A percentile compares a stretch with the other conserved stretches of the same genome.
These are phyloP conservation scores for Moxostoma hubbsi DNA, from an alignment of 2,797 vertebrate genomes.

Conservation along the genomic window DNA sequence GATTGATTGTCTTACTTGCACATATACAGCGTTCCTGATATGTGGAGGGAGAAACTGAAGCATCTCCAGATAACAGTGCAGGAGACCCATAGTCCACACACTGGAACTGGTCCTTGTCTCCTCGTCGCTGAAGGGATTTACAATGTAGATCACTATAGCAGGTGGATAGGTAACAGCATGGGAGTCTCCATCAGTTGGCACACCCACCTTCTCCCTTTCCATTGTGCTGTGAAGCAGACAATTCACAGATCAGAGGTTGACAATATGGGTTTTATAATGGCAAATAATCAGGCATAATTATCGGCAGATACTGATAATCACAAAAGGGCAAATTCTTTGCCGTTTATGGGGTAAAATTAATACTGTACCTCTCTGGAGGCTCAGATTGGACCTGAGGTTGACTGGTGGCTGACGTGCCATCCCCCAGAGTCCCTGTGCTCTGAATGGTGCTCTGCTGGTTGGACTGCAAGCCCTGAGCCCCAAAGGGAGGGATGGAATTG, in stretches of 20 bases:
- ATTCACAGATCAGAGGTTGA: conserved; percentile 87
- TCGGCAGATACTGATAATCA: too few relatives aligned
- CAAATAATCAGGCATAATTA: too few relatives aligned
- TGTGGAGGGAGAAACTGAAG: conserved; percentile 90
- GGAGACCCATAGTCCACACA: conserved; percentile 93
- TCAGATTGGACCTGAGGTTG: conserved; percentile 83
- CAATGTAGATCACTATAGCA: conserved; percentile 96
- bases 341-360: too few relatives aligned
- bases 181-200: conserved; percentile 98
- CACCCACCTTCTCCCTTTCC: conserved; percentile 96
- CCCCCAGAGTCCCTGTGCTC: conserved; percentile 80
- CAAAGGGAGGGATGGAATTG: conserved; percentile 87
- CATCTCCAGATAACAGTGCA: conserved; percentile 98
- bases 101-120: conserved; percentile 85
- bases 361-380: conserved; percentile 90
- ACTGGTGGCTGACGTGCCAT: conserved; percentile 73
- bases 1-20: conserved; percentile 80
- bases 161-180: conserved; percentile 95
- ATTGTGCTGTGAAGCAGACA: conserved; percentile 87
- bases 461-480: conserved; percentile 79
- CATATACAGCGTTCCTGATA: conserved; percentile 93
- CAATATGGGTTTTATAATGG: too few relatives aligned
- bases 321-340: too few relatives aligned
- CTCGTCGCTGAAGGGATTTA: conserved; percentile 97
- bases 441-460: conserved; percentile 84